Evolutionary conservation across 2,888 invertebrate genomes (phyloP).

Genomic region (Leptinotarsa rubiginosa): DNA sequence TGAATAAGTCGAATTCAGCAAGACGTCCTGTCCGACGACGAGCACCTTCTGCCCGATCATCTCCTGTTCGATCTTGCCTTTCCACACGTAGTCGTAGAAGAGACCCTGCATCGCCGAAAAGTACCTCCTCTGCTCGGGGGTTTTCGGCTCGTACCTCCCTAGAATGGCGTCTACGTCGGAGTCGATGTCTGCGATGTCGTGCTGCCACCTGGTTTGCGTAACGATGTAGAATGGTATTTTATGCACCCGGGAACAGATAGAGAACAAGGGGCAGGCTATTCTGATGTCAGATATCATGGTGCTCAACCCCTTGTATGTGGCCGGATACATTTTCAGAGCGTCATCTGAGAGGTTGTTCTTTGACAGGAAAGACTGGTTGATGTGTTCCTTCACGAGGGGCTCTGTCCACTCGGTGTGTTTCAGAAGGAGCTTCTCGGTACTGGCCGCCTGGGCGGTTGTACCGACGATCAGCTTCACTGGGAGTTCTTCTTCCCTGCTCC

Average conservation of each 20-base stretch:
- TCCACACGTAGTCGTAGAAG: conserved; percentile 85
- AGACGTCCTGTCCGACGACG: conserved; percentile 78
- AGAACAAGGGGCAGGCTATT: conserved; percentile 81
- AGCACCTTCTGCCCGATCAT: conserved; percentile 70
- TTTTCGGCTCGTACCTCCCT: conserved; percentile 74
- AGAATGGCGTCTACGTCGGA: conserved; percentile 84
- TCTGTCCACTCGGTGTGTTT: conserved; percentile 77
- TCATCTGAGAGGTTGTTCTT: conserved; percentile 73
- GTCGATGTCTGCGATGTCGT: conserved; percentile 67
- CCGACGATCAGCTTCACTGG: conserved; percentile 74
- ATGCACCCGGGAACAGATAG: conserved; percentile 74
- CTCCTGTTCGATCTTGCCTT: conserved; percentile 77
- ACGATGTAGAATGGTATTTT: conserved; percentile 81
- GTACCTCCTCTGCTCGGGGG: conserved; percentile 79
- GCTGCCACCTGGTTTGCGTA: conserved; percentile 71
- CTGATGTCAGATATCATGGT: conserved; percentile 83
- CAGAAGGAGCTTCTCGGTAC: conserved; percentile 72
- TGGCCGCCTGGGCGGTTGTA: conserved; percentile 80
- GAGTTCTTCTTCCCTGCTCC: conserved; percentile 68
- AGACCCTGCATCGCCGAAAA: conserved; percentile 83
- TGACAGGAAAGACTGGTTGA: conserved; percentile 75
- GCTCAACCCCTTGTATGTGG: conserved; percentile 75
- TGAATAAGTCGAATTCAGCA: conserved; percentile 74
- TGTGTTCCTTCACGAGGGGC: conserved; percentile 73
- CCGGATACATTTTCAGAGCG: conserved; percentile 75